phyloP scores from a whole-genome alignment of 2,113 vertebrate genomes.

The Callipepla squamata region DNA sequence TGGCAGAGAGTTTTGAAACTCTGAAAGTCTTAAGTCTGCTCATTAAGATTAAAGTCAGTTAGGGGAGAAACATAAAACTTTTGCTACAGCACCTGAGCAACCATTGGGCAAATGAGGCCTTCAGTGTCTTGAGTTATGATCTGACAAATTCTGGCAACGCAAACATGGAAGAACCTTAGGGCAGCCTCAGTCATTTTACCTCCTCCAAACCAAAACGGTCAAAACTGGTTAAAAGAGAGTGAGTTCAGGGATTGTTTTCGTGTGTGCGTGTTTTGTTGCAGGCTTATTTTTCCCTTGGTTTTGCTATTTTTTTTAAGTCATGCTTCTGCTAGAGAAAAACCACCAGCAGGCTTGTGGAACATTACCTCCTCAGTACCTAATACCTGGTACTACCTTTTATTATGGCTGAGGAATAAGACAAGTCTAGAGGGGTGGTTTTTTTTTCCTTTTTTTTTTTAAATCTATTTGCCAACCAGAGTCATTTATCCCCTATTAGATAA shows the following conservation, averaged over 20 bases:
- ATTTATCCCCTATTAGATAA: conserved; percentile 89
- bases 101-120: neutral
- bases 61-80: neutral
- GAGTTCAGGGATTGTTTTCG: neutral
- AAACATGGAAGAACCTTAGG: neutral
- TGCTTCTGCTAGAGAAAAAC: conserved; percentile 27
- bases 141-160: neutral
- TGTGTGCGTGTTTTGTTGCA: neutral
- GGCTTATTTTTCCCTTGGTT: neutral
- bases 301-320: neutral
- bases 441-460: conserved; percentile 35
- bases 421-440: neutral
- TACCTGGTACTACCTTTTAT: conserved; percentile 15
- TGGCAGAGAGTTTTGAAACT: neutral
- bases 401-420: neutral
- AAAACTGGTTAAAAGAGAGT: neutral
- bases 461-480: conserved; percentile 80
- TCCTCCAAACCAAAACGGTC: neutral
- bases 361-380: conserved; percentile 7
- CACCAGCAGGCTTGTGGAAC: conserved; percentile 31
- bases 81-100: neutral
- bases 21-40: neutral
- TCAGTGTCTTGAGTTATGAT: neutral
- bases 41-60: neutral
- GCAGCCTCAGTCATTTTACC: neutral